A percentile compares a stretch with the other conserved stretches of the same genome.
These are phyloP conservation scores for Syngnathoides biaculeatus DNA, from an alignment of 2,113 vertebrate species.

Conservation along the genomic window DNA sequence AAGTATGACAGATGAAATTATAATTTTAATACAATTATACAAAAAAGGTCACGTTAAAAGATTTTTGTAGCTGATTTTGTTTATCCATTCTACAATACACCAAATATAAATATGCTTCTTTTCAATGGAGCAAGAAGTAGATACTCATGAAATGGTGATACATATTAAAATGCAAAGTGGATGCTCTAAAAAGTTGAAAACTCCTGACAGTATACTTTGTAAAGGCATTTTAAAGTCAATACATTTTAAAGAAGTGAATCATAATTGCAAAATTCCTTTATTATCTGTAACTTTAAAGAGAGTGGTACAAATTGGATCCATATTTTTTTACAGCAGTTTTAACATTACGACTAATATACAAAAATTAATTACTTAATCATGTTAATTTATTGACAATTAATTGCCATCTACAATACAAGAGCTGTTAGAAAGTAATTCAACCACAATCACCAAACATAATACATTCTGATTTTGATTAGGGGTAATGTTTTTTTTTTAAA, in stretches of 20 bases:
- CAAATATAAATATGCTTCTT: too few species aligned
- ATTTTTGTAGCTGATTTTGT: too few species aligned
- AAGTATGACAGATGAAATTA: too few species aligned
- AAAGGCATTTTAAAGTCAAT: conserved; percentile 29
- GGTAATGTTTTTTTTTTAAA: background rate
- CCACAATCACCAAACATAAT: background rate
- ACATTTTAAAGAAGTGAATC: conserved; percentile 8
- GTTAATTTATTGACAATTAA: conserved; percentile 7
- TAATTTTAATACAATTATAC: too few species aligned
- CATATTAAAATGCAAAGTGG: background rate
- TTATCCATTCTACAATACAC: too few species aligned
- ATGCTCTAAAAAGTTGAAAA: background rate
- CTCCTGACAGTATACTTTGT: conserved; percentile 1
- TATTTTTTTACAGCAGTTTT: background rate
- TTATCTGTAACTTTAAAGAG: background rate
- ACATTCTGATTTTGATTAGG: background rate
- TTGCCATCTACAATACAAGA: background rate
- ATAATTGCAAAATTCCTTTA: conserved; percentile 10
- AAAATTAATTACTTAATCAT: background rate
- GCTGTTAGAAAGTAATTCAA: background rate
- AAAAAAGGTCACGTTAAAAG: too few species aligned
- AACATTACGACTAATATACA: background rate
- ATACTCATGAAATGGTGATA: too few species aligned
- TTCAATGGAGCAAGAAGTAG: too few species aligned
- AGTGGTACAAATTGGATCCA: background rate